Percentiles rank a stretch among this genome's conserved stretches.
These are phyloP conservation scores for Neoaliturus tenellus DNA, from an alignment of 2,888 invertebrate species.

Conservation along the genomic window DNA sequence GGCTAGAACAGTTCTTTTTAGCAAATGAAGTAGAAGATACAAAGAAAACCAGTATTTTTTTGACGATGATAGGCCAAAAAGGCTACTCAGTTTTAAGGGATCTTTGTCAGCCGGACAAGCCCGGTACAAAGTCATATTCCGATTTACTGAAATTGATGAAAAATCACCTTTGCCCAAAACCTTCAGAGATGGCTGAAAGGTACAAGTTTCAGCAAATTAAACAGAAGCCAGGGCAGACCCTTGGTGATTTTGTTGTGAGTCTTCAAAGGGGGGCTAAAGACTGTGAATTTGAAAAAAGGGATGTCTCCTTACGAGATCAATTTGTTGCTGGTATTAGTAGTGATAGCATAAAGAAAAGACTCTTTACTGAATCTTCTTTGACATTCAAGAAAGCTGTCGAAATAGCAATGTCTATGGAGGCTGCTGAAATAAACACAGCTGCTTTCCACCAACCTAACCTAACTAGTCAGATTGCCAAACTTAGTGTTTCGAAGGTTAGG, in stretches of 20 bases:
- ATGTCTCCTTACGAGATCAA: not conserved
- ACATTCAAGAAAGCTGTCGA: not conserved
- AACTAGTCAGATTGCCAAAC: not conserved
- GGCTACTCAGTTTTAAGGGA: not conserved
- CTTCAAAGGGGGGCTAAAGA: not conserved
- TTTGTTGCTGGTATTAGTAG: too few species aligned
- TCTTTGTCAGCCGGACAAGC: not conserved
- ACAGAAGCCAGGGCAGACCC: not conserved
- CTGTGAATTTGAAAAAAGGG: not conserved
- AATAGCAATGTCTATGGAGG: not conserved
- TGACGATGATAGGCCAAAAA: not conserved
- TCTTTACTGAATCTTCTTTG: too few species aligned
- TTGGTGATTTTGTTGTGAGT: not conserved
- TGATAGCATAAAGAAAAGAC: too few species aligned
- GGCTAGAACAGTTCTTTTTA: not conserved
- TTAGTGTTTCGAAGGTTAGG: not conserved
- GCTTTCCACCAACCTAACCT: not conserved
- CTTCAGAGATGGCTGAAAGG: not conserved
- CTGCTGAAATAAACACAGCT: not conserved
- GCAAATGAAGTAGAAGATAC: not conserved
- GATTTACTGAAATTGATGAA: not conserved
- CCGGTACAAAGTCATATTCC: not conserved
- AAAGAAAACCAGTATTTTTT: not conserved
- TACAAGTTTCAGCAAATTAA: conserved; percentile 3
- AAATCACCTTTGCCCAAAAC: not conserved